A percentile compares a stretch with the other conserved stretches of the same genome.
phyloP scores from a whole-genome alignment of 1,140 invertebrate species.

The Cydia pomonella region DNA sequence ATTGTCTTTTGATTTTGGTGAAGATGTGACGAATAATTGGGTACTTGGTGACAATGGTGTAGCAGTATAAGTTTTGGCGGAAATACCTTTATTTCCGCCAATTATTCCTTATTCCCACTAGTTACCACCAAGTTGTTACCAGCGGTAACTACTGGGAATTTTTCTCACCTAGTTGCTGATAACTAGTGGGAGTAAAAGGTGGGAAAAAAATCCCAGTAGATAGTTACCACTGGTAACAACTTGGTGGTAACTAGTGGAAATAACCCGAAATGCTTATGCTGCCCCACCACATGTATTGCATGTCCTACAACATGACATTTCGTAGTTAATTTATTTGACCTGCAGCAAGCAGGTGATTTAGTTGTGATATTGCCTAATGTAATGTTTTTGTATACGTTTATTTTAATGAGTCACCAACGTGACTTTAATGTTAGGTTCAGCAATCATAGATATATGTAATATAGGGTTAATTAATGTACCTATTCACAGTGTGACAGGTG shows the following conservation, averaged over 20 bases:
- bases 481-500: constrained; percentile 55
- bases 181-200: too few relatives aligned
- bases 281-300: background rate
- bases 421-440: constrained; percentile 72
- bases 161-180: too few relatives aligned
- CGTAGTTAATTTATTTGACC: constrained; percentile 67
- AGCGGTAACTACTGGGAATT: too few relatives aligned
- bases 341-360: constrained; percentile 61
- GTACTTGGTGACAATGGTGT: constrained; percentile 14
- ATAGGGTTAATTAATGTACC: constrained; percentile 52
- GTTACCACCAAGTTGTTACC: too few relatives aligned
- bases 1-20: background rate
- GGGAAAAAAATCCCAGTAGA: too few relatives aligned
- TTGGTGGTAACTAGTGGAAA: too few relatives aligned
- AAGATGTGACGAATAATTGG: constrained; percentile 1
- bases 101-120: too few relatives aligned
- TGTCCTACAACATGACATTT: constrained; percentile 23
- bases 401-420: constrained; percentile 62
- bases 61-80: background rate
- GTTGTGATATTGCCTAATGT: constrained; percentile 78
- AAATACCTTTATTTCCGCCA: too few relatives aligned
- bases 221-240: too few relatives aligned
- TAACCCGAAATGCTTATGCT: too few relatives aligned
- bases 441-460: constrained; percentile 62
- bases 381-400: constrained; percentile 79